Evolutionary conservation across 1,140 invertebrate species (phyloP).

Genomic region (Capitella teleta): DNA sequence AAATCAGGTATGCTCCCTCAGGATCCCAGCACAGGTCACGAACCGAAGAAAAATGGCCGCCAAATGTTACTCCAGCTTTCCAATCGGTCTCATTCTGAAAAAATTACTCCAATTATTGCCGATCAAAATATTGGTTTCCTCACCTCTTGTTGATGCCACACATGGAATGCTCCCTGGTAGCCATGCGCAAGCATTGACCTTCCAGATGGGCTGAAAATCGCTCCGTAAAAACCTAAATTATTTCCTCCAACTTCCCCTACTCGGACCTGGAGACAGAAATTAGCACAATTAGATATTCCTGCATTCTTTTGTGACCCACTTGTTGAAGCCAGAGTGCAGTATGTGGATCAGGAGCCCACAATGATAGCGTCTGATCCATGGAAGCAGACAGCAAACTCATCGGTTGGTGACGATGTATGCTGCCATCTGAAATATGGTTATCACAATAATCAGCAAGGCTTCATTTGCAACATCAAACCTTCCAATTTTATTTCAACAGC

Average conservation of each 20-base stretch:
- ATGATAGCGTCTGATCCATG: constrained; percentile 84
- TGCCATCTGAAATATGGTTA: neutral
- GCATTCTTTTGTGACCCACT: constrained; percentile 15
- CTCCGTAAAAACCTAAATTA: constrained; percentile 82
- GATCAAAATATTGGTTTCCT: no score
- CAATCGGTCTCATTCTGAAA: constrained; percentile 14
- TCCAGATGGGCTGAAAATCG: constrained; percentile 62
- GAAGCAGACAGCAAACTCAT: constrained; percentile 69
- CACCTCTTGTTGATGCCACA: constrained; percentile 54
- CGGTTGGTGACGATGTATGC: constrained; percentile 8
- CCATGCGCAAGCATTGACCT: constrained; percentile 68
- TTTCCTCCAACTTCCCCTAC: constrained; percentile 75
- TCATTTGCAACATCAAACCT: neutral
- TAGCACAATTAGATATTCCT: neutral
- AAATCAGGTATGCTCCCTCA: constrained; percentile 57
- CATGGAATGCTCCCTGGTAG: constrained; percentile 83
- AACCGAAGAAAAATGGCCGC: constrained; percentile 78
- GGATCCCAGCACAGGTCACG: constrained; percentile 78
- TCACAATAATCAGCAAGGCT: neutral
- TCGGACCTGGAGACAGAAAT: constrained; percentile 48
- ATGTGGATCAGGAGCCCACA: constrained; percentile 61
- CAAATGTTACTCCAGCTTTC: constrained; percentile 65
- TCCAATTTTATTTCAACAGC: neutral
- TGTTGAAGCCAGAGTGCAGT: constrained; percentile 70
- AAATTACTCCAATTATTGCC: no score